Base-by-base conservation (phyloP, 2,888 invertebrate genomes). In the Heliconius cydno region DNA sequence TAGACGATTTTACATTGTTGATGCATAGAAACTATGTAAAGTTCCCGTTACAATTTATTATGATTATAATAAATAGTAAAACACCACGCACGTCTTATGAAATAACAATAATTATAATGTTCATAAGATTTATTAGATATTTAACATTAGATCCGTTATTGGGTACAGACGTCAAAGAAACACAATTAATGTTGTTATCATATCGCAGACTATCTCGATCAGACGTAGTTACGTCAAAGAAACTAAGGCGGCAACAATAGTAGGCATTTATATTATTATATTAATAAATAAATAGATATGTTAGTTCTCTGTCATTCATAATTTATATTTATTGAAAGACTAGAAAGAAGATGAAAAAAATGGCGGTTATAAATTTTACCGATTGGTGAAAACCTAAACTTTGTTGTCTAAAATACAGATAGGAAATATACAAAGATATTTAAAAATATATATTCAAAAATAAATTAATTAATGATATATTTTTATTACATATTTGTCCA, bases 171-270 rank as follows among this genome's bases (percentile, higher is more conserved):
- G 78, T 52, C 77, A 72, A 76, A 28, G 30, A 68, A 72, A 72
- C 12, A 77, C 34, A 72, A 78, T 78, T 66, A 72, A 73, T 72
- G 65, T 22, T 52, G 65, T 66, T 78, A 78, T 78, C 78, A 60
- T 67, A 77, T 68, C 30, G 30, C 60, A 71, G 15, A 30, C 25
- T 30, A 72, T 77, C 57, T 41, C 65, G 71, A 34, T 71, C 67
- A 34, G 25, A 28, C 67, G 15, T n/a, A 34, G 13, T n/a, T 77
- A 71, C 34, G 25, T 71, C 46, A 65, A 77, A 52, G 52, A 57
- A 30, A 22, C 52, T 63, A 65, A 63, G 41, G 12, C 25, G 63
- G n/a, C 63, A 60, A 71, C 38, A 25, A 46, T 12, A 65, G 13
- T 57, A 30, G 52, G 52, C 30, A 57, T 30, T 30, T 52, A 46